These are phyloP conservation scores for Pelvicachromis taeniatus DNA, from an alignment of 2,113 vertebrate genomes.

Conservation along the genomic window DNA sequence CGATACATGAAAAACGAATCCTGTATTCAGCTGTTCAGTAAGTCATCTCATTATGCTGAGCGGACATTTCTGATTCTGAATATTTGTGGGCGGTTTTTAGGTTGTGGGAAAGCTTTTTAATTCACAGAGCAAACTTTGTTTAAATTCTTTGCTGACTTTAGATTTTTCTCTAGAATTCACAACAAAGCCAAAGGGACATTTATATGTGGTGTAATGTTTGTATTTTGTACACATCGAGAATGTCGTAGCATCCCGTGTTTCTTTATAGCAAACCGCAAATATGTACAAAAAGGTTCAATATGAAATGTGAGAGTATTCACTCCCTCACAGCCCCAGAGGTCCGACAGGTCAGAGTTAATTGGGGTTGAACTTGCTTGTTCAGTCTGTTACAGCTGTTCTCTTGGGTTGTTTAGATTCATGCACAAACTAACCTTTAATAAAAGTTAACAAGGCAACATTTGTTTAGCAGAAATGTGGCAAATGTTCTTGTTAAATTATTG, in stretches of 20 bases:
- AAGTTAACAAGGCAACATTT: background rate
- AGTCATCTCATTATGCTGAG: background rate
- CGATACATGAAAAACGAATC: background rate
- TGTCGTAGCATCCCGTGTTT: background rate
- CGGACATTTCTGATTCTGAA: background rate
- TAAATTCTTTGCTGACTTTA: background rate
- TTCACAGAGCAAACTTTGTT: background rate
- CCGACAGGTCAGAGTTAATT: slow-evolving; percentile 17
- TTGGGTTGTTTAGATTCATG: background rate
- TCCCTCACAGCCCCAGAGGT: slow-evolving; percentile 46
- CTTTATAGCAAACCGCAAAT: background rate
- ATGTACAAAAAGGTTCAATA: background rate
- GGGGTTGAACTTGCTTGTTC: background rate
- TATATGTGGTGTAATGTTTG: accelerated
- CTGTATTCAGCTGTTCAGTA: background rate
- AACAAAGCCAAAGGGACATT: background rate
- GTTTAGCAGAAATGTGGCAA: background rate
- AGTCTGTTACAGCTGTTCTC: background rate
- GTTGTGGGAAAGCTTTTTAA: background rate
- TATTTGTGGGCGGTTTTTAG: background rate
- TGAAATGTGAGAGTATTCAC: background rate
- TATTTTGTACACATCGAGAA: background rate
- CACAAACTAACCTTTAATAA: background rate
- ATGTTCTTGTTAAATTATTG: background rate
- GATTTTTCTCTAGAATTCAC: background rate